phyloP scores from a whole-genome alignment of 2,797 vertebrate genomes.

The Chelmon rostratus region DNA sequence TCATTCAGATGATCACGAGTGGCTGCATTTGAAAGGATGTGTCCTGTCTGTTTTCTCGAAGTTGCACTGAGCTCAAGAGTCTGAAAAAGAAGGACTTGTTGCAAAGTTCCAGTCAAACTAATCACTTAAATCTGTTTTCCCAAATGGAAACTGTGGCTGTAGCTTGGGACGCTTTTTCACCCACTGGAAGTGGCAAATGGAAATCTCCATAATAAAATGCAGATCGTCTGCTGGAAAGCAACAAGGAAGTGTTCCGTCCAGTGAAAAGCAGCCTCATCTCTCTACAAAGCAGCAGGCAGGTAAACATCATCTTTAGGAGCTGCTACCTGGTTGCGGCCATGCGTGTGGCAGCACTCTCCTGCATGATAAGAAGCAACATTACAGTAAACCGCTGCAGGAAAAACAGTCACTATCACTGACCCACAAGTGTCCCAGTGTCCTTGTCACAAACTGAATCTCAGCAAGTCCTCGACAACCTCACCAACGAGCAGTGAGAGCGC shows the following conservation, averaged over 20 bases:
- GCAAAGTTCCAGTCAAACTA: background rate
- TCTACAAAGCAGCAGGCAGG: too few species aligned
- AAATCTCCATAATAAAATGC: slow-evolving; percentile 5
- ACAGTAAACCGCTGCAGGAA: slow-evolving; percentile 3
- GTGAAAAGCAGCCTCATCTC: too few species aligned
- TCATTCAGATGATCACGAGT: slow-evolving; percentile 17
- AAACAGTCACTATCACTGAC: slow-evolving; percentile 13
- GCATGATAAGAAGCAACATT: slow-evolving; percentile 6
- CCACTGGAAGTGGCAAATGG: background rate
- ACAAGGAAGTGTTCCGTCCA: background rate
- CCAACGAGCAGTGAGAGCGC: slow-evolving; percentile 32
- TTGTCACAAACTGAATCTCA: slow-evolving; percentile 35
- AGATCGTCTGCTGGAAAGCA: background rate
- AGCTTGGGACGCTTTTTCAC: background rate
- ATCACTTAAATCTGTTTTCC: background rate
- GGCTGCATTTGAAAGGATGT: background rate
- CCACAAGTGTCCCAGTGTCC: slow-evolving; percentile 17
- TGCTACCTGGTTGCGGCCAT: background rate
- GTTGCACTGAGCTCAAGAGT: background rate
- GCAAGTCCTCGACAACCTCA: slow-evolving; percentile 33
- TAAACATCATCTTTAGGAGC: background rate
- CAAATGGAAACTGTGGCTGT: background rate
- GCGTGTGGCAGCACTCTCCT: background rate
- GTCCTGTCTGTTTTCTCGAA: background rate
- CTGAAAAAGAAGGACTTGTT: background rate